Percentiles rank a stretch among this genome's conserved stretches.
phyloP scores from a whole-genome alignment of 2,888 invertebrate genomes.

The Hyles lineata region DNA sequence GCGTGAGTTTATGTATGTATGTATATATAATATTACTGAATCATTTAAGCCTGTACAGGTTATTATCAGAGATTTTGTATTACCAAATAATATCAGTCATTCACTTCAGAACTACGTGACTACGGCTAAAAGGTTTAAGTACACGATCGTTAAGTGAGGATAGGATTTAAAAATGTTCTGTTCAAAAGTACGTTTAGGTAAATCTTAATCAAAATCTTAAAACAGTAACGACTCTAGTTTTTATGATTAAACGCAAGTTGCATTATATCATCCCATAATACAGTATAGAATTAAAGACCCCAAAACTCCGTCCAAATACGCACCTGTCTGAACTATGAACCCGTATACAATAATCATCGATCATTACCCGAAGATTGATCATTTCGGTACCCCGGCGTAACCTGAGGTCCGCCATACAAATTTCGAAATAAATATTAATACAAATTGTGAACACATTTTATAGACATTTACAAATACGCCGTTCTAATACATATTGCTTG shows the following conservation, averaged over 20 bases:
- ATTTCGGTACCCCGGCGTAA: constrained; percentile 16
- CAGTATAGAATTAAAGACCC: not conserved
- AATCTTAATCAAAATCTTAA: not conserved
- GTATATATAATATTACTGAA: too few relatives aligned
- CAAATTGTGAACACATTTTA: constrained; percentile 18
- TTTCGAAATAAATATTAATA: constrained; percentile 25
- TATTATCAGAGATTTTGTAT: not conserved
- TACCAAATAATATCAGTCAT: constrained; percentile 1
- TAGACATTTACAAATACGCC: constrained; percentile 31
- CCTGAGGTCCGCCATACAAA: constrained; percentile 26
- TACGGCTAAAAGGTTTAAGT: not conserved
- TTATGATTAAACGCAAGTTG: too few relatives aligned
- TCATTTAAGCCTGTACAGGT: too few relatives aligned
- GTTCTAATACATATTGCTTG: constrained; percentile 11
- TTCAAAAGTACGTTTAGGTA: too few relatives aligned
- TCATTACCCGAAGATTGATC: constrained; percentile 50
- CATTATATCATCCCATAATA: too few relatives aligned
- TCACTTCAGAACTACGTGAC: constrained; percentile 9
- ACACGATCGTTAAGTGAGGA: not conserved
- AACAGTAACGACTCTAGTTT: too few relatives aligned
- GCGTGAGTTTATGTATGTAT: too few relatives aligned
- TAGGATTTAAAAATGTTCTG: not conserved
- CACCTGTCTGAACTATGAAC: constrained; percentile 55
- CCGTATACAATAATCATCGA: constrained; percentile 50
- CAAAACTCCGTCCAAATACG: not conserved